A percentile compares a stretch with the other conserved stretches of the same genome.
phyloP scores from a whole-genome alignment of 2,797 vertebrate genomes.

The Clarias fuscus region DNA sequence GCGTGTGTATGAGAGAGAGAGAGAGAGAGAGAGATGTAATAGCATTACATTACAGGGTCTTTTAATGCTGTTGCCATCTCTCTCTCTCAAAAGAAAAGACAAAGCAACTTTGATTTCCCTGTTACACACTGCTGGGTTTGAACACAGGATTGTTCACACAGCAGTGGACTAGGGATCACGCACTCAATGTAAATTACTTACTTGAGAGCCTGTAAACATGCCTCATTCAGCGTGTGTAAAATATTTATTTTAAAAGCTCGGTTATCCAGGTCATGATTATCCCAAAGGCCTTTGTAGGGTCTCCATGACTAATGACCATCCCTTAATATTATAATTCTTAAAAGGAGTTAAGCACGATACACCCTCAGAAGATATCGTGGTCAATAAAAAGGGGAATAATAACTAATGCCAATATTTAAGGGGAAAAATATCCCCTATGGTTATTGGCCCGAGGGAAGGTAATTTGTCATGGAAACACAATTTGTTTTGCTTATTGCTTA shows the following conservation, averaged over 20 bases:
- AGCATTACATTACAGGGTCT: neutral
- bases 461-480: conserved; percentile 7
- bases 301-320: neutral
- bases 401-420: neutral
- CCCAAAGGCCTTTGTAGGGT: no score
- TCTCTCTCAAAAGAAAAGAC: neutral
- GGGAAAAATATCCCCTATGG: neutral
- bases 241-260: neutral
- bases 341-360: neutral
- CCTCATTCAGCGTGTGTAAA: conserved; percentile 43
- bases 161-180: conserved; percentile 41
- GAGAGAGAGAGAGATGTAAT: conserved; percentile 27
- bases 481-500: neutral
- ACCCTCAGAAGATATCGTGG: neutral
- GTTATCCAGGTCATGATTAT: no score
- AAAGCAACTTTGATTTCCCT: neutral
- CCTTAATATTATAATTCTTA: neutral
- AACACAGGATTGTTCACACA: neutral
- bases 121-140: neutral
- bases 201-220: conserved; percentile 23
- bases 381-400: neutral
- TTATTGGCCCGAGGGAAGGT: neutral
- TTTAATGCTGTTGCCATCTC: no score
- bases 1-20: neutral
- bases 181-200: conserved; percentile 48